Evolutionary conservation across 2,888 invertebrate genomes (phyloP).

Genomic region (Neuroscelio doddi): DNA sequence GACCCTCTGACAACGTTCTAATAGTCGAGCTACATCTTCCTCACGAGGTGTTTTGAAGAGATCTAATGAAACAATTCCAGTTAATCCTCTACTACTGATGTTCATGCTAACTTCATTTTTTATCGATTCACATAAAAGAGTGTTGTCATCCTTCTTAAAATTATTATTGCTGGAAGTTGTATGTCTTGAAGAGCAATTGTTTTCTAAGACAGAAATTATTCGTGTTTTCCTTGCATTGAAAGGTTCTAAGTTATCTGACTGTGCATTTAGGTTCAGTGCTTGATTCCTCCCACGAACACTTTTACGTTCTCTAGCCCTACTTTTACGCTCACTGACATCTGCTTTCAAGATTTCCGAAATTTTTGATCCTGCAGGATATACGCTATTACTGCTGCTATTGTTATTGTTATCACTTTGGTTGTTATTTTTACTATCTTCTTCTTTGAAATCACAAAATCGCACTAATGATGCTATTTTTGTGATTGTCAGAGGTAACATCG

Average conservation of each 20-base stretch:
- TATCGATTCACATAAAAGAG: no score
- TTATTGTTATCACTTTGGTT: constrained; percentile 31
- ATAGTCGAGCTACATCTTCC: constrained; percentile 72
- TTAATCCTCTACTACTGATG: no score
- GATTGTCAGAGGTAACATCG: no score
- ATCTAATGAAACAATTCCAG: constrained; percentile 37
- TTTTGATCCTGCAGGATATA: constrained; percentile 7
- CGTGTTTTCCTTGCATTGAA: constrained; percentile 58
- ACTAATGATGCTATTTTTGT: no score
- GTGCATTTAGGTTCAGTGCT: background rate
- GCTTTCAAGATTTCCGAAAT: constrained; percentile 53
- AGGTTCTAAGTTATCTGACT: constrained; percentile 46
- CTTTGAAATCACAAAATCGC: constrained; percentile 50
- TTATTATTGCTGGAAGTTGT: no score
- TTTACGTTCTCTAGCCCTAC: constrained; percentile 64
- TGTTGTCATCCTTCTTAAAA: no score
- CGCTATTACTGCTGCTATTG: constrained; percentile 3
- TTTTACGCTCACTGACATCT: constrained; percentile 61
- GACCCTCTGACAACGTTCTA: constrained; percentile 75
- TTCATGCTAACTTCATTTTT: no score
- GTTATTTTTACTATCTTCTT: constrained; percentile 53
- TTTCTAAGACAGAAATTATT: constrained; percentile 10
- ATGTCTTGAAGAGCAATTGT: background rate
- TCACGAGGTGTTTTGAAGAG: constrained; percentile 55
- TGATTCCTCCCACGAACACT: constrained; percentile 53